Evolutionary conservation across 2,113 vertebrate species (phyloP), one percentile per base, ranked within the genome.

Genomic region (Sander vitreus): DNA sequence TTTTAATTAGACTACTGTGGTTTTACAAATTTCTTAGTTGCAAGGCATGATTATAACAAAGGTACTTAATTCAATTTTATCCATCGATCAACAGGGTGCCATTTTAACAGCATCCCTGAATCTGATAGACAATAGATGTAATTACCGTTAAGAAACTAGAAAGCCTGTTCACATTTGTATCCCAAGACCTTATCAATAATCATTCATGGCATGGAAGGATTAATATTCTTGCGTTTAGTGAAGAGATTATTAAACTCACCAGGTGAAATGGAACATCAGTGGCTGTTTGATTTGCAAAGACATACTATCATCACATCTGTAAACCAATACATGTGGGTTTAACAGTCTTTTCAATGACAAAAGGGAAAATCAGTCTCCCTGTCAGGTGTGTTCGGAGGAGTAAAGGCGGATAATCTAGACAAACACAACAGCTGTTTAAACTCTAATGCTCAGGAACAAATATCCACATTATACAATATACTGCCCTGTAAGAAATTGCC

Each of bases 101-200:
- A 30, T 51, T 78, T 64, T 54, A 47, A 55, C 18, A 23, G 39
- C 8, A 14, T 70, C 19, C 25, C 15, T 23, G 23, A 50, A 83
- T 83, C 50, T 78, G 77, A 69, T 36, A 21, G 12, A 30, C 55
- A 50, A 74, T 11, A 0, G 69, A 64, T 73, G 58, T 65, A 70
- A 78, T 75, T 53, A 53, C 18, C 59, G 50, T 68, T 69, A 64
- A n/a, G 15, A 83, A 60, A 45, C 23, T 9, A 7, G 10, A 21
- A 71, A n/a, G 23, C 33, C 15, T 59, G 45, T 43, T 57, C 23
- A 47, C 5, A 39, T 78, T 47, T 60, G 19, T 54, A 50, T 50
- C n/a, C 50, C 2, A 45, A 43, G 33, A 47, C 5, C 0, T 65
- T 36, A 86, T 81, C 70, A 50, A 81, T 59, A 47, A 47, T 64